These are phyloP conservation scores for Bombus ignitus DNA, from an alignment of 1,140 invertebrate genomes.

Conservation along the genomic window DNA sequence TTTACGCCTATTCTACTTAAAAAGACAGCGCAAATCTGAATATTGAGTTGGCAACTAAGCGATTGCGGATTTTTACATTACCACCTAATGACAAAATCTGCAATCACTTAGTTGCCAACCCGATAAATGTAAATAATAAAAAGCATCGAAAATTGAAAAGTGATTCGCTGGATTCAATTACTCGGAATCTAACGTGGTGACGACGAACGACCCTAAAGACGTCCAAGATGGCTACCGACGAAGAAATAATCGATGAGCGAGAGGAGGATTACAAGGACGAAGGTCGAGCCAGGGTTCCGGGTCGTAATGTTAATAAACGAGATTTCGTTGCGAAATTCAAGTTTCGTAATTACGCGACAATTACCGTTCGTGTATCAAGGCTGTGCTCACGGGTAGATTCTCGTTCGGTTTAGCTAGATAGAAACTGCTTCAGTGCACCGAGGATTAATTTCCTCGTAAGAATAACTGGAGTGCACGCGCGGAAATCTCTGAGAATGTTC, in stretches of 20 bases:
- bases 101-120: no score
- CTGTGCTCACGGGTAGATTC: conserved; percentile 1
- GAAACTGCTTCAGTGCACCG: background rate
- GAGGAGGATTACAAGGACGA: background rate
- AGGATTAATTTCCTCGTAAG: conserved; percentile 37
- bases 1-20: no score
- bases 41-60: no score
- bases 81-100: no score
- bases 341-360: conserved; percentile 44
- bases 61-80: no score
- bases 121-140: no score
- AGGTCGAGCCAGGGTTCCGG: background rate
- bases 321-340: conserved; percentile 25
- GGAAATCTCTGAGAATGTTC: background rate
- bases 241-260: background rate
- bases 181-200: background rate
- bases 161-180: background rate
- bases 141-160: no score
- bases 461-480: conserved; percentile 25
- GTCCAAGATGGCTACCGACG: background rate
- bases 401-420: conserved; percentile 19
- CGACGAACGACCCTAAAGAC: background rate
- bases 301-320: conserved; percentile 36
- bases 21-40: no score
- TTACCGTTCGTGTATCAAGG: conserved; percentile 19